These are phyloP conservation scores for Volucella zonaria DNA, from an alignment of 2,888 invertebrate species.

Conservation along the genomic window DNA sequence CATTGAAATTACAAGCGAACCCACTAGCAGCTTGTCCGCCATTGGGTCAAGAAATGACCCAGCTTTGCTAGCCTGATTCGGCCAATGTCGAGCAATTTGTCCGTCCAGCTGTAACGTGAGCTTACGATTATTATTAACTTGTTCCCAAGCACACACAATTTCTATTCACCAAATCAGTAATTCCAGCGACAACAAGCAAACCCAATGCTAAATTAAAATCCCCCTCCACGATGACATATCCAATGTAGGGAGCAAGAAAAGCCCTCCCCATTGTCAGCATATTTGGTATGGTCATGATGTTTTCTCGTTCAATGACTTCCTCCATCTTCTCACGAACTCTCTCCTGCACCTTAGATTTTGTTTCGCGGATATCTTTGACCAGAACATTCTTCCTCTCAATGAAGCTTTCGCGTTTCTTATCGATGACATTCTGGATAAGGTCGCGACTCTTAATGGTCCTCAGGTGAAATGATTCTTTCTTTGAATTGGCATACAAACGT, in stretches of 20 bases:
- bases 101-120: conserved; percentile 90
- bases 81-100: conserved; percentile 96
- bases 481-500: conserved; percentile 80
- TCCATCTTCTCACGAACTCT: conserved; percentile 90
- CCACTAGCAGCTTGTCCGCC: conserved; percentile 97
- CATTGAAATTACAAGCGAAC: conserved; percentile 92
- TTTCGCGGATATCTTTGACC: conserved; percentile 88
- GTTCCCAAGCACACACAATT: neutral
- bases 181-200: conserved; percentile 92
- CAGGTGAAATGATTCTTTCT: conserved; percentile 79
- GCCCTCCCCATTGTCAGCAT: conserved; percentile 93
- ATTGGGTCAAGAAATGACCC: conserved; percentile 98
- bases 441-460: conserved; percentile 83
- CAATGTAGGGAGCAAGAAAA: conserved; percentile 92
- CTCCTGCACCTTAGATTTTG: conserved; percentile 88
- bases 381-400: conserved; percentile 86
- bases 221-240: conserved; percentile 92
- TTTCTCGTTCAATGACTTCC: conserved; percentile 87
- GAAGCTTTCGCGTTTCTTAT: conserved; percentile 86
- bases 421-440: conserved; percentile 84
- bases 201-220: conserved; percentile 91
- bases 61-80: conserved; percentile 94
- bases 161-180: conserved; percentile 92
- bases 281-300: conserved; percentile 96
- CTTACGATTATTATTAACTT: conserved; percentile 25